Evolutionary conservation across 2,888 invertebrate species (phyloP).

Genomic region (Thera obeliscata): DNA sequence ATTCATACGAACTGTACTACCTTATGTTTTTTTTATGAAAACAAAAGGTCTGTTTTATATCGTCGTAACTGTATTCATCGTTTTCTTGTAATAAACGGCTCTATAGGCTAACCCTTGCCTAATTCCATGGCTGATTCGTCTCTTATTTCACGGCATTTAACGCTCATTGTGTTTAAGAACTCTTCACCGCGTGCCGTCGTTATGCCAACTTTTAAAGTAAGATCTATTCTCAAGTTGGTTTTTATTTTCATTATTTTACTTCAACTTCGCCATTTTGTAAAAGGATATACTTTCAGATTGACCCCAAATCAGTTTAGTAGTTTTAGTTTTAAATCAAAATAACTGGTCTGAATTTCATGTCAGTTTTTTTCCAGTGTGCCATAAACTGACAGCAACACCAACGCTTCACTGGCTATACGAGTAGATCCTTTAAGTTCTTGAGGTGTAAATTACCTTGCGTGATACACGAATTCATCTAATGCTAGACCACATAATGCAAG

Average conservation of each 20-base stretch:
- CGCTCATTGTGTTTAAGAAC: slow-evolving; percentile 17
- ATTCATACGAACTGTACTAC: too few species aligned
- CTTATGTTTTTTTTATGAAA: not conserved
- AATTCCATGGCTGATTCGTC: slow-evolving; percentile 14
- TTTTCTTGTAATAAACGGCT: not conserved
- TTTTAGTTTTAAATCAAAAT: too few species aligned
- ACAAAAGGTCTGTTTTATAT: not conserved
- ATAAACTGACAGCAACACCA: not conserved
- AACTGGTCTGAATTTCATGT: too few species aligned
- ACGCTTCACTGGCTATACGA: slow-evolving; percentile 16
- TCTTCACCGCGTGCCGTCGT: slow-evolving; percentile 7
- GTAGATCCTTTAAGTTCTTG: slow-evolving; percentile 21
- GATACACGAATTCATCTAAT: slow-evolving; percentile 50
- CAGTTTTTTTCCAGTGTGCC: not conserved
- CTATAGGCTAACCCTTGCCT: slow-evolving; percentile 1
- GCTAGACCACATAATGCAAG: slow-evolving; percentile 63
- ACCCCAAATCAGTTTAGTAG: not conserved
- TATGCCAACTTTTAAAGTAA: too few species aligned
- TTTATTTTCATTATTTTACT: too few species aligned
- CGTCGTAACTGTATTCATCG: not conserved
- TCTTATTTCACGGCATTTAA: slow-evolving; percentile 10
- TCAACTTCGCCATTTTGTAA: too few species aligned
- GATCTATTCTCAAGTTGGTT: too few species aligned
- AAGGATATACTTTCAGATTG: not conserved
- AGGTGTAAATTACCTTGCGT: slow-evolving; percentile 46